Evolutionary conservation across 2,888 invertebrate species (phyloP), one percentile per base, ranked within the genome.

Genomic region (Chironomus tentans): DNA sequence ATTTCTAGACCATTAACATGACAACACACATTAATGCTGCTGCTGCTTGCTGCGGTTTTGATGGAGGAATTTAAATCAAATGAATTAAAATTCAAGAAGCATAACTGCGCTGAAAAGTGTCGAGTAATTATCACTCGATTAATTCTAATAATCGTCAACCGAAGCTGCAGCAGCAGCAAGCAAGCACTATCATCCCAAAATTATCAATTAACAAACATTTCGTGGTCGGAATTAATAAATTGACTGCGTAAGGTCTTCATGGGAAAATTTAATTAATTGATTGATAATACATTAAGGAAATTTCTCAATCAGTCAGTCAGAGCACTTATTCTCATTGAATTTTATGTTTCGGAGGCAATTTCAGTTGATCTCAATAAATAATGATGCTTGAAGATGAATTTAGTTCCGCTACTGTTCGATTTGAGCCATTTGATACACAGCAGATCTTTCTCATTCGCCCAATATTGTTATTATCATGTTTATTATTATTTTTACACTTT

Each of bases 361-460:
- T 38, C 5, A 62, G 22, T 13, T 72, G 72, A 24, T 72, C 72
- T 61, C 72, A 61, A 72, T 72, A 72, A 72, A 72, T 56, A 72
- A 72, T 72, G 72, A 72, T 72, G 72, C 72, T 72, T 72, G 72
- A 72, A 72, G 72, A 72, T 56, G 61, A 56, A 28, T 72, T 72
- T 56, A 48, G 73, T 73, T 73, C 73, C 73, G 73, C 73, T 73
- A 73, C 73, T 61, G 73, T 73, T 47, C 73, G 24, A 73, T 73
- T 73, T 65, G 68, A 73, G 73, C 73, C 65, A 73, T 18, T 70
- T 46, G 68, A 28, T 70, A 10, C 68, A 68, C 38, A n/a, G 68
- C 28, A 68, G 38, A 70, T 15, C 46, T 70, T 47, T 21, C n/a
- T 38, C 24, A 65, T 15, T 56, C 56, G 18, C 56, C 18, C 56